Conservation (phyloP, 1,140 invertebrate species). For the Nylanderia fulva region DNA sequence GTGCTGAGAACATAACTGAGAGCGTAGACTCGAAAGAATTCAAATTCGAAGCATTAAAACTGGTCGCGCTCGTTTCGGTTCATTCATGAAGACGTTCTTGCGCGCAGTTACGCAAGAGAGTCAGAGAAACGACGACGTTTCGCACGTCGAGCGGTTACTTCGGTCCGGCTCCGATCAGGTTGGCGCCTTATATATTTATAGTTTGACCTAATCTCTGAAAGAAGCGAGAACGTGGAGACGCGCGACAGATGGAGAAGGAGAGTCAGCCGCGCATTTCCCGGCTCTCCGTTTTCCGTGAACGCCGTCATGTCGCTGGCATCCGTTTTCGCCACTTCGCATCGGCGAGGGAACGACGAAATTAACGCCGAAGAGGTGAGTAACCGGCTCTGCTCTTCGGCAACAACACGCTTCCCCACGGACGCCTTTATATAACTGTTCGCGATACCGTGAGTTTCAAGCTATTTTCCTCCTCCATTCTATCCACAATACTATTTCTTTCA, state of each 20-base stretch:
- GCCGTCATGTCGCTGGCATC: constrained; percentile 70
- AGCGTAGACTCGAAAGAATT: not conserved
- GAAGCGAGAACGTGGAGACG: constrained; percentile 32
- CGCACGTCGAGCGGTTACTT: constrained; percentile 34
- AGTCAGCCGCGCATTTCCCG: constrained; percentile 18
- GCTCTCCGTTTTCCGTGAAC: constrained; percentile 72
- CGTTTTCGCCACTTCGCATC: constrained; percentile 64
- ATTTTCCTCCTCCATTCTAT: not conserved
- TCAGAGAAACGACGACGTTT: constrained; percentile 3
- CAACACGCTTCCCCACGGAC: constrained; percentile 35
- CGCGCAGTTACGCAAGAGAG: constrained; percentile 56
- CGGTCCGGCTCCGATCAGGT: constrained; percentile 64
- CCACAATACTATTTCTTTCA: not conserved
- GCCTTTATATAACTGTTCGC: not conserved
- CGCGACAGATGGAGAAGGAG: constrained; percentile 27
- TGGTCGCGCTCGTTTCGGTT: not conserved
- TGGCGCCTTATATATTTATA: constrained; percentile 81
- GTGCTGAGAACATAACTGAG: not conserved
- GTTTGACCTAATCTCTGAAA: constrained; percentile 77
- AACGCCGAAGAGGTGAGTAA: constrained; percentile 77
- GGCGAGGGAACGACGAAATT: constrained; percentile 72
- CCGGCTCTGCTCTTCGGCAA: constrained; percentile 64
- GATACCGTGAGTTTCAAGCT: not conserved
- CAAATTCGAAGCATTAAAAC: not conserved
- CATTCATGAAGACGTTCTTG: constrained; percentile 4